Evolutionary conservation across 1,140 invertebrate genomes (phyloP).

Genomic region (Lasaia peninsularis): DNA sequence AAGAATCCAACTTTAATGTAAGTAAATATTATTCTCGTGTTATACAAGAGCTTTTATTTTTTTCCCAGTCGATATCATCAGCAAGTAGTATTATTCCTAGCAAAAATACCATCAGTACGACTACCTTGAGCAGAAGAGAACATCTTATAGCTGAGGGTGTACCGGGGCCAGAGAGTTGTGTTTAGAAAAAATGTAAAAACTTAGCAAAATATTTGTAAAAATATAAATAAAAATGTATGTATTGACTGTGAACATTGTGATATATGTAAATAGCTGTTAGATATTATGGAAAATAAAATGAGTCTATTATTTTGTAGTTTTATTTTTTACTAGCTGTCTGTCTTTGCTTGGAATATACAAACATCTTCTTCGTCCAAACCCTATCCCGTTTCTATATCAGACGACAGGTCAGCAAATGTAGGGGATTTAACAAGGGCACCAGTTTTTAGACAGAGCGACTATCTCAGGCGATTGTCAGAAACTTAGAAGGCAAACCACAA

Average conservation of each 20-base stretch:
- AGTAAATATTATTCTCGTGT: no score
- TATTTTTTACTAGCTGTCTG: neutral
- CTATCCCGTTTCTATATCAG: no score
- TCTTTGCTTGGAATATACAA: no score
- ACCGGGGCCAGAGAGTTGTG: slow-evolving; percentile 71
- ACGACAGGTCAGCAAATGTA: no score
- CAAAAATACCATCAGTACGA: slow-evolving; percentile 42
- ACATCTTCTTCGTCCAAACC: no score
- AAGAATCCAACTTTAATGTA: no score
- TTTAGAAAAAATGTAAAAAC: slow-evolving; percentile 44
- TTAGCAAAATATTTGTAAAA: slow-evolving; percentile 44
- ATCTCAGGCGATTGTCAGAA: no score
- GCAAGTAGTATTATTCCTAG: slow-evolving; percentile 37
- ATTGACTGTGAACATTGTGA: slow-evolving; percentile 72
- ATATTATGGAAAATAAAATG: slow-evolving; percentile 23
- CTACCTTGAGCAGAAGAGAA: slow-evolving; percentile 62
- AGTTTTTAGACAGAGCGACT: no score
- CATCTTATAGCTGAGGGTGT: slow-evolving; percentile 69
- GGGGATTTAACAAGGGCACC: no score
- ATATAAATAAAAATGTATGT: slow-evolving; percentile 40
- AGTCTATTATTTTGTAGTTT: neutral
- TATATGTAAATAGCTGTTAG: slow-evolving; percentile 65
- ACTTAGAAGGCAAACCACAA: no score
- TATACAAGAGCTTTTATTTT: no score
- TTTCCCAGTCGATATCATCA: slow-evolving; percentile 48